Base-by-base conservation (phyloP, 2,797 vertebrate genomes). In the Smutsia temminckii region DNA sequence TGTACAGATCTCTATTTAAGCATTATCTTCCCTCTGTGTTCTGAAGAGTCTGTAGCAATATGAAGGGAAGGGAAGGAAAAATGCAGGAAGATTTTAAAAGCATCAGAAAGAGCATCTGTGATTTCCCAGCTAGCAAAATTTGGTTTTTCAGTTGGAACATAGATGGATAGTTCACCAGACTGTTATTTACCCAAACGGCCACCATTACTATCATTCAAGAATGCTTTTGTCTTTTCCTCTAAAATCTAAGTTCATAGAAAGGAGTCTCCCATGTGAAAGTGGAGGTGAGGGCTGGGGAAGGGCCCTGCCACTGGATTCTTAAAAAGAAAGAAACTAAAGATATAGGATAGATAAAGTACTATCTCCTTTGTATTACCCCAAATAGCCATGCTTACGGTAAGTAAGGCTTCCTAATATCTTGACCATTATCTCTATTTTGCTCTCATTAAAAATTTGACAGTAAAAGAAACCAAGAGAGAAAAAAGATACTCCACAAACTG, bases 281-380 rank as follows among this genome's bases (percentile, higher is more conserved):
- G 23, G 81, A 92, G 23, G 59, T 77, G 21, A n/a, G 27, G 66
- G 29, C 8, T 53, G 23, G 4, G n/a, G 37, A 75, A 93, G 29
- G n/a, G 8, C 10, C 42, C 21, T 90, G 72, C 63, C 80, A 84
- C 34, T 79, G 13, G 17, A 79, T 6, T 71, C 72, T 90, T 63
- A 80, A 79, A 77, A 71, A 66, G 49, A 90, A 92, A 94, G 25
- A 79, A 80, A 93, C 18, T 78, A 84, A 32, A 93, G 23, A 78
- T 74, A 4, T 34, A 12, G 21, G 51, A 88, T 69, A 80, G 14
- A 85, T 23, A 64, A 64, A 71, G 53, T 66, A 51, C 32, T 78
- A 74, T 6, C 5, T 96, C 29, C 11, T 14, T 34, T 64, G 8
- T 42, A 77, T 64, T 64, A 53, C 9, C 25, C 25, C 14, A 89